These are phyloP conservation scores for Castor canadensis DNA, from an alignment of 2,113 vertebrate genomes.

Conservation along the genomic window DNA sequence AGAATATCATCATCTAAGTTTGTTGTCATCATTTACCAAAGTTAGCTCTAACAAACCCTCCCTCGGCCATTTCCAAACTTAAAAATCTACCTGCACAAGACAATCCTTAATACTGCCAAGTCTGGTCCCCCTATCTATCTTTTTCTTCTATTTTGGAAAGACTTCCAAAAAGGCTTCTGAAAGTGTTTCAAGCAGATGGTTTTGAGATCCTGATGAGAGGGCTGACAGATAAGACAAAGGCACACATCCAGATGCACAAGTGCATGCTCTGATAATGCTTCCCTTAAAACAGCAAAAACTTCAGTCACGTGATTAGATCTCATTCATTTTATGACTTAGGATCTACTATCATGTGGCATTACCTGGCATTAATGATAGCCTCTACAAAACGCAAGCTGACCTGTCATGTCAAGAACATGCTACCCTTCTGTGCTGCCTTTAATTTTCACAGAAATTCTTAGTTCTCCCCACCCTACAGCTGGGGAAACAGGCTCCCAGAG, in stretches of 20 bases:
- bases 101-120: background rate
- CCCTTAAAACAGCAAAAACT: slow-evolving; percentile 4
- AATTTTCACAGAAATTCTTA: background rate
- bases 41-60: background rate
- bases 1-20: background rate
- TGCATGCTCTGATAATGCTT: background rate
- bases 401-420: background rate
- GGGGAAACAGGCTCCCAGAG: background rate
- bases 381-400: background rate
- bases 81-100: slow-evolving; percentile 17
- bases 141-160: background rate
- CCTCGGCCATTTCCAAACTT: background rate
- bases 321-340: background rate
- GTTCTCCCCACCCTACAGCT: background rate
- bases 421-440: background rate
- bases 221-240: background rate
- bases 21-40: background rate
- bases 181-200: slow-evolving; percentile 21
- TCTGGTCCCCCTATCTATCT: background rate
- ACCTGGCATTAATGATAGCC: background rate
- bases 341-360: background rate
- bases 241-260: background rate
- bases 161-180: background rate
- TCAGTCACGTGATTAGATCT: background rate
- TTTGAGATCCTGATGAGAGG: background rate